phyloP scores from a whole-genome alignment of 2,888 invertebrate species.

The Pyrrhosoma nymphula region DNA sequence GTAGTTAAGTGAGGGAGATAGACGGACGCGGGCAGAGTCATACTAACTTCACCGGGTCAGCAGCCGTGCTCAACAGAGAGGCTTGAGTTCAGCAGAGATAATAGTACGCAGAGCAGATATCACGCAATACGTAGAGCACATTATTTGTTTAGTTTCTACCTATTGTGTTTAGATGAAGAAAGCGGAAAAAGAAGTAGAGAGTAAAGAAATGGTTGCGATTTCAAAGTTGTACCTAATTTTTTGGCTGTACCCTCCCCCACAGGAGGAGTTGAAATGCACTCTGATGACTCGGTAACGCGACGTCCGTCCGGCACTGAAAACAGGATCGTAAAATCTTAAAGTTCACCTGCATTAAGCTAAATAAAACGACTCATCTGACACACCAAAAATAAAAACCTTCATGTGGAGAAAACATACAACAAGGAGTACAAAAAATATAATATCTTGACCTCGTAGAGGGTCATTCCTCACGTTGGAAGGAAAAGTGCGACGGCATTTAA shows the following conservation, averaged over 20 bases:
- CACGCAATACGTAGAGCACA: constrained; percentile 34
- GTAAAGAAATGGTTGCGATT: neutral
- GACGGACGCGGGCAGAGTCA: neutral
- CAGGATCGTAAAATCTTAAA: constrained; percentile 32
- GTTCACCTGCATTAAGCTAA: neutral
- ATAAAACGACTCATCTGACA: neutral
- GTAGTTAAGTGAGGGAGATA: neutral
- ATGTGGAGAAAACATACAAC: neutral
- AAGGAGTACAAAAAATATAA: neutral
- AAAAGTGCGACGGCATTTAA: neutral
- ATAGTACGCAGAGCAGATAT: neutral
- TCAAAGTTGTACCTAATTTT: constrained; percentile 53
- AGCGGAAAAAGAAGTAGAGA: neutral
- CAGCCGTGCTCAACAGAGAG: neutral
- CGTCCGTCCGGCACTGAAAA: constrained; percentile 49
- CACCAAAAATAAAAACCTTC: neutral
- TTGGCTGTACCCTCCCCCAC: constrained; percentile 40
- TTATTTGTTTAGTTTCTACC: constrained; percentile 43
- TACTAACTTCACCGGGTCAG: neutral
- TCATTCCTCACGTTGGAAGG: neutral
- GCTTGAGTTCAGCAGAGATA: neutral
- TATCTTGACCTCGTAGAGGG: neutral
- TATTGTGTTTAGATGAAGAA: neutral
- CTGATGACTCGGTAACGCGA: neutral
- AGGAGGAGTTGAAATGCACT: constrained; percentile 33